Conservation (phyloP, 2,113 vertebrate genomes). For the Heterotis niloticus region DNA sequence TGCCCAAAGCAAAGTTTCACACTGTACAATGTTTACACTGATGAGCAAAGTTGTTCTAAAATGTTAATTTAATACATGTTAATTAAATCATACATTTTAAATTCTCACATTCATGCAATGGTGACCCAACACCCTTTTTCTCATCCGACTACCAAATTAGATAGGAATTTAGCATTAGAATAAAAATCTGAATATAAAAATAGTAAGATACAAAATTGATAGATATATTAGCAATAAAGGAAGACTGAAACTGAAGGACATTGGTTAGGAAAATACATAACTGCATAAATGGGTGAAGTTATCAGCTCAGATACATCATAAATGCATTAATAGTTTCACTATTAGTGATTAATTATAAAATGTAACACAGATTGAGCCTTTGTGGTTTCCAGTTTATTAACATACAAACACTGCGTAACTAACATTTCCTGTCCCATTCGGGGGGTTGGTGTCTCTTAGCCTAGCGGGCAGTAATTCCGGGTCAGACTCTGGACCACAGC, state of each 20-base stretch:
- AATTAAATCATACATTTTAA: slow-evolving; percentile 52
- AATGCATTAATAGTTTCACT: too few species aligned
- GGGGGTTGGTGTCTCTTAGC: neutral
- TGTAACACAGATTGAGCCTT: too few species aligned
- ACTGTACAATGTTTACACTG: neutral
- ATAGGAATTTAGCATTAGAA: slow-evolving; percentile 24
- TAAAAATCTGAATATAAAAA: neutral
- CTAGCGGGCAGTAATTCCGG: too few species aligned
- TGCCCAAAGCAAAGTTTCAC: slow-evolving; percentile 2
- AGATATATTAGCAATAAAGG: neutral
- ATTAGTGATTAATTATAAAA: too few species aligned
- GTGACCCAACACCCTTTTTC: slow-evolving; percentile 38
- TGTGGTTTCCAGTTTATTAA: too few species aligned
- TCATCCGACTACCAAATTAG: slow-evolving; percentile 43
- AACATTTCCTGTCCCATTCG: neutral
- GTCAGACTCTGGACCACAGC: too few species aligned
- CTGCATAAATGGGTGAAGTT: too few species aligned
- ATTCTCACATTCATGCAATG: slow-evolving; percentile 42
- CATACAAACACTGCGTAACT: too few species aligned
- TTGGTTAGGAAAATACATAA: too few species aligned
- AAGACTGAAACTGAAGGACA: neutral
- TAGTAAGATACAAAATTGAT: neutral
- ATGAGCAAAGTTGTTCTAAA: slow-evolving; percentile 2
- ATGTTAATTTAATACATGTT: slow-evolving; percentile 49
- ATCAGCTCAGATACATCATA: too few species aligned